phyloP scores from a whole-genome alignment of 2,888 invertebrate genomes.

The Gastrophysa polygoni region DNA sequence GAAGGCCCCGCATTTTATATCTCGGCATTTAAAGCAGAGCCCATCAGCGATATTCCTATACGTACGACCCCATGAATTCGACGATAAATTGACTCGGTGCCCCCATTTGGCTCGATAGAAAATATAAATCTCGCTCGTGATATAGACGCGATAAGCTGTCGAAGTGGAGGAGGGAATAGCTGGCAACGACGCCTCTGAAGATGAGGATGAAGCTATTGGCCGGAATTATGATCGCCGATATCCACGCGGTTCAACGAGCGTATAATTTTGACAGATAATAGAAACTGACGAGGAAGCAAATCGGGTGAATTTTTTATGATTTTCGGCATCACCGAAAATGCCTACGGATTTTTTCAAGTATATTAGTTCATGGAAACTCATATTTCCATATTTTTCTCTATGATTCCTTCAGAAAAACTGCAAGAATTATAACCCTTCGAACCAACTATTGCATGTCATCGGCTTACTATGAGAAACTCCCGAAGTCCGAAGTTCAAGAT shows the following conservation, averaged over 20 bases:
- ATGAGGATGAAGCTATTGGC: conserved; percentile 1
- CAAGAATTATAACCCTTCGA: no score
- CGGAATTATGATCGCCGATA: background rate
- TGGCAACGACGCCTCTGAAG: background rate
- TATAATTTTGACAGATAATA: background rate
- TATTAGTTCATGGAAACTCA: no score
- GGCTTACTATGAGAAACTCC: no score
- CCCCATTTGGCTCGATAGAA: conserved; percentile 6
- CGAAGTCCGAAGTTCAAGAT: no score
- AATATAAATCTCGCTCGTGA: conserved; percentile 12
- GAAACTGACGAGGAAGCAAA: background rate
- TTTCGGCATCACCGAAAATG: no score
- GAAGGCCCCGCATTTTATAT: no score
- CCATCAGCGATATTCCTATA: background rate
- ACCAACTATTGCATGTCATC: no score
- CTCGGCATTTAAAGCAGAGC: no score
- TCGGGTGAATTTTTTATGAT: no score
- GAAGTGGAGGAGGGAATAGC: background rate
- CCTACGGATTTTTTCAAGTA: no score
- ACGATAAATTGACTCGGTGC: background rate
- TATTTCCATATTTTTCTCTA: no score
- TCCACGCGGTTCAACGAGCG: background rate
- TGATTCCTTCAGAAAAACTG: no score
- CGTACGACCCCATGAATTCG: background rate
- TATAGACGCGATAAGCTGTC: conserved; percentile 6